Evolutionary conservation across 2,797 vertebrate species (phyloP).

Genomic region (Rhincodon typus): DNA sequence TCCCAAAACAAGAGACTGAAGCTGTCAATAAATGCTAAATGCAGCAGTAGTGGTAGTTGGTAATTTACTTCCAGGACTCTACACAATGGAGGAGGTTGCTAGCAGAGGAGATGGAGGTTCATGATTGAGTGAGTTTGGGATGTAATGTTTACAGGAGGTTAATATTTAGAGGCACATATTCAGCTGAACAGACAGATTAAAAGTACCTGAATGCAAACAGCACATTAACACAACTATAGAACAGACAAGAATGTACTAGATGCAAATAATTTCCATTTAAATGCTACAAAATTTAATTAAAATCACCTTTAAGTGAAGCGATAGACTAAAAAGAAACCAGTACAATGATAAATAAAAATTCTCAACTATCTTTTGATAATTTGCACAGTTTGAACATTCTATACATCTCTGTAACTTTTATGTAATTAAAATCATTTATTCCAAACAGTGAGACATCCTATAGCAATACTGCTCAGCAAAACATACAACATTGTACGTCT

Average conservation of each 20-base stretch:
- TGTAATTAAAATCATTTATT: constrained; percentile 18
- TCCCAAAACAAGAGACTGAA: neutral
- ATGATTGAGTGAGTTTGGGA: neutral
- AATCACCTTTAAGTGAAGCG: neutral
- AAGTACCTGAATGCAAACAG: too few species aligned
- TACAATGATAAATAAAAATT: neutral
- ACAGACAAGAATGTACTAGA: neutral
- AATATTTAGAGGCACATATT: neutral
- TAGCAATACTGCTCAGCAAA: neutral
- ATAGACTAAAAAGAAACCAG: neutral
- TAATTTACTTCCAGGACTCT: neutral
- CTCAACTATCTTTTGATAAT: neutral
- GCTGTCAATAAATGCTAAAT: neutral
- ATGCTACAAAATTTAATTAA: neutral
- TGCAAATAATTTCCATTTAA: neutral
- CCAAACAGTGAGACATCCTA: neutral
- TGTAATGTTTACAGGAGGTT: too few species aligned
- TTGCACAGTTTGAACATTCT: neutral
- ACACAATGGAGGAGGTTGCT: neutral
- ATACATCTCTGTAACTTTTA: neutral
- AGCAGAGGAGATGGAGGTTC: neutral
- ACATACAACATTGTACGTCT: neutral
- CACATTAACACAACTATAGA: neutral
- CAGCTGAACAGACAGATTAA: neutral
- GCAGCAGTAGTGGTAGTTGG: neutral